Base-by-base conservation (phyloP, 2,797 vertebrate species). In the Iguana delicatissima region DNA sequence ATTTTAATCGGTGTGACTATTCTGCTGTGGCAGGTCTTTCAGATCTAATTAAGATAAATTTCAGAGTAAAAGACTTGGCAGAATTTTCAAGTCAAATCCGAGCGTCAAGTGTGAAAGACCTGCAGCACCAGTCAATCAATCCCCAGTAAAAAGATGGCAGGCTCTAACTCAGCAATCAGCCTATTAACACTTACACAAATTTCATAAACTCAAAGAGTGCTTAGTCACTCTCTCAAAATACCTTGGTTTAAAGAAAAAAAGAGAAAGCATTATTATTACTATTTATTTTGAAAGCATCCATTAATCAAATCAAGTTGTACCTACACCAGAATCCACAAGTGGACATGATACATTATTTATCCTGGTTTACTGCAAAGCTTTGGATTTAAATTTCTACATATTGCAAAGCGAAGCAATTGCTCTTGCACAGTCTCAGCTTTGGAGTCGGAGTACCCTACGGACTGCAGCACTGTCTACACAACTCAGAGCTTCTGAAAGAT, bases 31-130 rank as follows among this genome's bases (percentile, higher is more conserved):
- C 99, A 99, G 98, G 98, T 99, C 99, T 99, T 99, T 99, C 99
- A 99, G 99, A 99, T 99, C 99, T 99, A 99, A 99, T 99, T 99
- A 99, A 99, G 99, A 99, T 99, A 99, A 99, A 99, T 99, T 99
- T 99, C 98, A 96, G 97, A 98, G 98, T 98, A 99, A 99, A 99
- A 98, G 98, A 98, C 98, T 99, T 99, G 98, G 98, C 98, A 98
- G 98, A 98, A 97, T 98, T 98, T 97, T 97, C 91, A 91, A 98
- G 98, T 98, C 98, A 99, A 99, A 99, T 99, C 98, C 94, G 96
- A 98, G 98, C 98, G 97, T 98, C 96, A 97, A 98, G 98, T 98
- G 98, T 98, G 98, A 98, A 91, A 98, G 98, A 99, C 98, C 98
- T 95, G 97, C 97, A 96, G 98, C 98, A 98, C 98, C 97, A 99